Conservation (phyloP, 1,140 invertebrate species). For the Brachystomella parvula region DNA sequence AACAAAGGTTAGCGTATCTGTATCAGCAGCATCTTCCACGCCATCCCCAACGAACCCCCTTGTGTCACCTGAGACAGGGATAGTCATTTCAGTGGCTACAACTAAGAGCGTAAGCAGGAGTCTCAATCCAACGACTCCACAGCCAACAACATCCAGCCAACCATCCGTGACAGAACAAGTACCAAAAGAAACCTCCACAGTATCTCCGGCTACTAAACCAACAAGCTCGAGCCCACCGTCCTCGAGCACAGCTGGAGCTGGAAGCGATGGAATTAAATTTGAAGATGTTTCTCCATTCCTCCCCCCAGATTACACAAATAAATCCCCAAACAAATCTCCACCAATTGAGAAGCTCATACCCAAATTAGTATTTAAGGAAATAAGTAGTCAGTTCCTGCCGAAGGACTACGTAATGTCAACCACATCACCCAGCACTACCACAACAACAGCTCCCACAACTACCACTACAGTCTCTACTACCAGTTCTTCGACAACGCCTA, state of each 20-base stretch:
- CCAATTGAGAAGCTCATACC: not conserved
- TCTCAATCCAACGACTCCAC: not conserved
- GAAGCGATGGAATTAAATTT: slow-evolving; percentile 20
- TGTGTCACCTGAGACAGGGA: slow-evolving; percentile 11
- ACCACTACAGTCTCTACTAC: slow-evolving; percentile 29
- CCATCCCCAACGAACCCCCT: not conserved
- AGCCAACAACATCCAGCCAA: slow-evolving; percentile 38
- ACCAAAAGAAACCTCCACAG: not conserved
- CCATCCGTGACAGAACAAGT: slow-evolving; percentile 45
- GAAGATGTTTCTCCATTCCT: slow-evolving; percentile 51
- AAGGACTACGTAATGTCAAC: slow-evolving; percentile 18
- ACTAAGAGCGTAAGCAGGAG: slow-evolving; percentile 30
- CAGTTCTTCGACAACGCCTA: slow-evolving; percentile 38
- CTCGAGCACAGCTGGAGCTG: not conserved
- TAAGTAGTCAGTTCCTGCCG: slow-evolving; percentile 10
- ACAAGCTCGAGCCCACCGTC: slow-evolving; percentile 11
- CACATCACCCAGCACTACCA: not conserved
- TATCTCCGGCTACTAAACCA: not conserved
- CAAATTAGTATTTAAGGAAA: slow-evolving; percentile 8
- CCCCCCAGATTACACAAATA: slow-evolving; percentile 53
- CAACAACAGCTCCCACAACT: slow-evolving; percentile 20
- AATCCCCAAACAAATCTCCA: not conserved
- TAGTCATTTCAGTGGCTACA: slow-evolving; percentile 35
- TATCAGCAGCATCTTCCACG: slow-evolving; percentile 11
- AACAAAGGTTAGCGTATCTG: slow-evolving; percentile 29